These are phyloP conservation scores for Thereva unica DNA, from an alignment of 2,888 invertebrate species.

Conservation along the genomic window DNA sequence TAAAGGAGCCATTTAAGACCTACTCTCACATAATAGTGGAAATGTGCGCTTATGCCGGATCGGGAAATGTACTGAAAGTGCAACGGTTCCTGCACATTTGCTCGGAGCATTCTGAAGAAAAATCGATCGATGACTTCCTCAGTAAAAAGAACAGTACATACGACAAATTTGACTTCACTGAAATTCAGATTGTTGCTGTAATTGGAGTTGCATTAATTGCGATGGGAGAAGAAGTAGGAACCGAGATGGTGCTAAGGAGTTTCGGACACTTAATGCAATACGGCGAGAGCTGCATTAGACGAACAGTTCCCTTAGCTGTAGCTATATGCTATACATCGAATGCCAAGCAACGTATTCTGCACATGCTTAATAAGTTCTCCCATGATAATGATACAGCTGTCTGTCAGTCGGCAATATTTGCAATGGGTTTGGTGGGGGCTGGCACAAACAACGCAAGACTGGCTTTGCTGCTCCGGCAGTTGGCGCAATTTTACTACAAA, in stretches of 20 bases:
- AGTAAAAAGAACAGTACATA: constrained; percentile 44
- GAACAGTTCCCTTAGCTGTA: constrained; percentile 94
- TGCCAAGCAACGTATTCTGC: constrained; percentile 88
- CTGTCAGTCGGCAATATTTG: constrained; percentile 93
- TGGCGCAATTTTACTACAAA: constrained; percentile 94
- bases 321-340: constrained; percentile 92
- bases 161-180: constrained; percentile 67
- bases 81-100: constrained; percentile 93
- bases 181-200: constrained; percentile 90
- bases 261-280: constrained; percentile 90
- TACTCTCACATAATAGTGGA: constrained; percentile 92
- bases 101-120: constrained; percentile 84
- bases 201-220: constrained; percentile 93
- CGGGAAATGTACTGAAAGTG: constrained; percentile 94
- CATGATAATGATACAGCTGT: constrained; percentile 95
- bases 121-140: constrained; percentile 7
- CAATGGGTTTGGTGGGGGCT: constrained; percentile 92
- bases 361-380: constrained; percentile 94
- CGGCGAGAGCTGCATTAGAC: constrained; percentile 89
- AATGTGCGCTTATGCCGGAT: constrained; percentile 95
- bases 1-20: constrained; percentile 49
- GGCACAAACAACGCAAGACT: constrained; percentile 81
- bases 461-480: constrained; percentile 91
- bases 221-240: constrained; percentile 95
- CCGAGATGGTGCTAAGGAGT: constrained; percentile 91